Percentiles rank a stretch among this genome's conserved stretches.
These are phyloP conservation scores for Gadopsis bispinosus DNA, from an alignment of 2,797 vertebrate genomes.

Conservation along the genomic window DNA sequence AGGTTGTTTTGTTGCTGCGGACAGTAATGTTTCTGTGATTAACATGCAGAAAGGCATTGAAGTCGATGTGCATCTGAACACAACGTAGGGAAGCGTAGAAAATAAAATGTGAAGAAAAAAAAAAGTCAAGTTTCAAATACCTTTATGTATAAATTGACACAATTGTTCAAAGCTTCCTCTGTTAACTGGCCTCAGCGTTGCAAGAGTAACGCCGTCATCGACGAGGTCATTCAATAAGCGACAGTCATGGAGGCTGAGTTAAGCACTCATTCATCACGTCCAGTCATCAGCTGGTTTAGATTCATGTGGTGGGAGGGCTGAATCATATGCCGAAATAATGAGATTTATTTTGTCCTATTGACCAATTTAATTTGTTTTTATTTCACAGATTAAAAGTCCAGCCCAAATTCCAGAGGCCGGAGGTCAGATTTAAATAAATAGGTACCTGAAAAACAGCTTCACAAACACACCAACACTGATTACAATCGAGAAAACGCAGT, in stretches of 20 bases:
- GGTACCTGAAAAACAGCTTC: not conserved
- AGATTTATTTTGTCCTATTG: not conserved
- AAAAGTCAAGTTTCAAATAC: not conserved
- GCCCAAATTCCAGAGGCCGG: not conserved
- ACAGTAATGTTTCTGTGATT: conserved; percentile 15
- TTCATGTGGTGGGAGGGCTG: not conserved
- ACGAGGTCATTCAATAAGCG: not conserved
- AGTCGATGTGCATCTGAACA: conserved; percentile 36
- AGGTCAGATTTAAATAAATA: not conserved
- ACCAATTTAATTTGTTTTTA: not conserved
- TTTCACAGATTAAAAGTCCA: not conserved
- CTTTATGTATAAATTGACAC: conserved; percentile 1
- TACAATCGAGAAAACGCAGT: not conserved
- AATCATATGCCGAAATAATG: not conserved
- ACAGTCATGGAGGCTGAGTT: not conserved
- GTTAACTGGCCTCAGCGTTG: conserved; percentile 30
- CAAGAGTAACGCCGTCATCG: conserved; percentile 8
- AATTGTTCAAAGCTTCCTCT: not conserved
- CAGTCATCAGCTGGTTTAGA: conserved; percentile 1
- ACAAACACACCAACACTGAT: not conserved
- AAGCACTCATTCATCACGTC: not conserved
- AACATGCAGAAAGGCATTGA: conserved; percentile 49
- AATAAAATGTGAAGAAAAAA: not conserved
- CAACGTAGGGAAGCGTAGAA: not conserved
- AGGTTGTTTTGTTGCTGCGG: conserved; percentile 17